Conservation (phyloP, 2,888 invertebrate genomes). For the Catocala sponsa region DNA sequence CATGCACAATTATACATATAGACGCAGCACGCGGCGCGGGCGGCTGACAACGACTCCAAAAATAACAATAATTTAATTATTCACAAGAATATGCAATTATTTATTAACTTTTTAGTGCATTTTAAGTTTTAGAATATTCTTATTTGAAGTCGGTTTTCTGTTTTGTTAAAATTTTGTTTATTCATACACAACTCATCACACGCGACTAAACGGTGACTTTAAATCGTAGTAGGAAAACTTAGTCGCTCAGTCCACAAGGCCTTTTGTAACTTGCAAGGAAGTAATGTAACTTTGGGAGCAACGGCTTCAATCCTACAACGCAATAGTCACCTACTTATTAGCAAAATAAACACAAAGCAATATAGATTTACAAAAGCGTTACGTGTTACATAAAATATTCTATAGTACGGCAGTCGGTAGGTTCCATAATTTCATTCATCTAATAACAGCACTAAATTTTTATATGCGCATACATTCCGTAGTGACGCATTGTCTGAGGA, state of each 20-base stretch:
- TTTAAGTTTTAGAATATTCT: no score
- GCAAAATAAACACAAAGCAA: slow-evolving; percentile 28
- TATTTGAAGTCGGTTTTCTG: no score
- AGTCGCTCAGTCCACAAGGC: not conserved
- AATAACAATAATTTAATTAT: no score
- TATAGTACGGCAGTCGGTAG: slow-evolving; percentile 50
- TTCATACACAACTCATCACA: no score
- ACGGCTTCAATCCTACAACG: not conserved
- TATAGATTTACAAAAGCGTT: slow-evolving; percentile 46
- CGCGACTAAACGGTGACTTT: not conserved
- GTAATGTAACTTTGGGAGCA: not conserved
- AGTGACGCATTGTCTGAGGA: slow-evolving; percentile 63
- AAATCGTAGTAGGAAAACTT: not conserved
- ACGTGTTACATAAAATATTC: slow-evolving; percentile 51
- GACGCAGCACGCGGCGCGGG: no score
- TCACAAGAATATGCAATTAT: no score
- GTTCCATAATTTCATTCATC: slow-evolving; percentile 71
- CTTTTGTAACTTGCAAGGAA: slow-evolving; percentile 5
- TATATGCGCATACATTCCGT: slow-evolving; percentile 76
- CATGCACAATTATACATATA: no score
- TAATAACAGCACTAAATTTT: slow-evolving; percentile 71
- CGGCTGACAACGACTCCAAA: no score
- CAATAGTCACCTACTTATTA: slow-evolving; percentile 35
- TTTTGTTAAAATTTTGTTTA: no score
- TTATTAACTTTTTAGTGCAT: no score